These are phyloP conservation scores for Oryzias dopingdopingensis DNA, from an alignment of 2,797 vertebrate genomes.

Conservation along the genomic window DNA sequence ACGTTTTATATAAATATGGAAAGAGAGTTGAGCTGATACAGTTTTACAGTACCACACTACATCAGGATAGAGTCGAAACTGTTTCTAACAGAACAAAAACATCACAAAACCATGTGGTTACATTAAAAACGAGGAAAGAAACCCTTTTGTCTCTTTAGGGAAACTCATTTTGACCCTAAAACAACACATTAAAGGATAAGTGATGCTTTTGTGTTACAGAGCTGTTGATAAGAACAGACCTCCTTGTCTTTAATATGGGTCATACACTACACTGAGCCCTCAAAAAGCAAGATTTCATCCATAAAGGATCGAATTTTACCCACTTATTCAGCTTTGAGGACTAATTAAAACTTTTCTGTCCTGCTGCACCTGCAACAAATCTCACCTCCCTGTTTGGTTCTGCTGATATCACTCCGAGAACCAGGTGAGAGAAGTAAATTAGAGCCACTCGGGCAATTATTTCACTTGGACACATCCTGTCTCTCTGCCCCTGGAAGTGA, in stretches of 20 bases:
- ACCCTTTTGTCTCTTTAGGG: conserved; percentile 14
- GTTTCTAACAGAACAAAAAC: conserved; percentile 64
- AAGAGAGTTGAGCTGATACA: conserved; percentile 50
- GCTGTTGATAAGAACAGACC: conserved; percentile 29
- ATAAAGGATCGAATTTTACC: conserved; percentile 22
- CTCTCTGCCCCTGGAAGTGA: conserved; percentile 40
- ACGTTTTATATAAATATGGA: conserved; percentile 13
- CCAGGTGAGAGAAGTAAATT: conserved; percentile 49
- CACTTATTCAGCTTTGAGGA: conserved; percentile 36
- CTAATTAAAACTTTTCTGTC: conserved; percentile 62
- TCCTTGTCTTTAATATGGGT: conserved; percentile 27
- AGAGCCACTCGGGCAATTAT: conserved; percentile 68
- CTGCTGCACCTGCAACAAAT: conserved; percentile 45
- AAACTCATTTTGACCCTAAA: conserved; percentile 44
- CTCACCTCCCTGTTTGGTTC: conserved; percentile 26
- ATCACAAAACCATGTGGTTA: conserved; percentile 58
- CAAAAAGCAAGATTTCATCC: conserved; percentile 18
- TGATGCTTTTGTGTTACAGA: conserved; percentile 27
- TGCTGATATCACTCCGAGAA: conserved; percentile 40
- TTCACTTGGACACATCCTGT: conserved; percentile 57
- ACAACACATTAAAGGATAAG: conserved; percentile 34
- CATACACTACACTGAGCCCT: conserved; percentile 20
- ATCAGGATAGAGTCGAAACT: conserved; percentile 62
- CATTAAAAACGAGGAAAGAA: conserved; percentile 36
- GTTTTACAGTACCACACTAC: conserved; percentile 66